A percentile compares a stretch with the other conserved stretches of the same genome.
These are phyloP conservation scores for Micromys minutus DNA, from an alignment of 2,113 vertebrate genomes.

Conservation along the genomic window DNA sequence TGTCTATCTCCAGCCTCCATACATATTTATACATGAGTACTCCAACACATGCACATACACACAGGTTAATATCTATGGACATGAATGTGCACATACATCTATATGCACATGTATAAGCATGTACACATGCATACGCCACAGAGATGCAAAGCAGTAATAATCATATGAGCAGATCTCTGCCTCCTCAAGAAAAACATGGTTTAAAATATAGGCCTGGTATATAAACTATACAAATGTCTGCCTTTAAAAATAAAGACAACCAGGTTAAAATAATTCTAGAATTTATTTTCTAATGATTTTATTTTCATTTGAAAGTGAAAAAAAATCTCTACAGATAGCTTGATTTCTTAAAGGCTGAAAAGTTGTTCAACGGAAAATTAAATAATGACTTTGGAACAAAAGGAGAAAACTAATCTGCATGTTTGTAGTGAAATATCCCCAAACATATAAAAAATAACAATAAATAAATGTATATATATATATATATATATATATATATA, in stretches of 20 bases:
- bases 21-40: neutral
- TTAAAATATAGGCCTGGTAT: neutral
- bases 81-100: no score
- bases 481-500: no score
- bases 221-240: neutral
- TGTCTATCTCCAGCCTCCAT: neutral
- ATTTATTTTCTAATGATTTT: neutral
- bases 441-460: neutral
- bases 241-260: neutral
- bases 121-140: neutral
- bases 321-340: constrained; percentile 23
- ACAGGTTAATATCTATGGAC: no score
- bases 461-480: no score
- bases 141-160: neutral
- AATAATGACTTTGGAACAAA: constrained; percentile 23
- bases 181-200: neutral
- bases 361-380: neutral
- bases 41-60: neutral
- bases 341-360: constrained; percentile 48
- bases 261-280: neutral
- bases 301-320: neutral
- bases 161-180: neutral
- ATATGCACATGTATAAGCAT: neutral
- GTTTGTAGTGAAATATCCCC: neutral
- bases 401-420: neutral